Evolutionary conservation across 2,113 vertebrate species (phyloP), one percentile per base, ranked within the genome.

Genomic region (Catagonus wagneri): DNA sequence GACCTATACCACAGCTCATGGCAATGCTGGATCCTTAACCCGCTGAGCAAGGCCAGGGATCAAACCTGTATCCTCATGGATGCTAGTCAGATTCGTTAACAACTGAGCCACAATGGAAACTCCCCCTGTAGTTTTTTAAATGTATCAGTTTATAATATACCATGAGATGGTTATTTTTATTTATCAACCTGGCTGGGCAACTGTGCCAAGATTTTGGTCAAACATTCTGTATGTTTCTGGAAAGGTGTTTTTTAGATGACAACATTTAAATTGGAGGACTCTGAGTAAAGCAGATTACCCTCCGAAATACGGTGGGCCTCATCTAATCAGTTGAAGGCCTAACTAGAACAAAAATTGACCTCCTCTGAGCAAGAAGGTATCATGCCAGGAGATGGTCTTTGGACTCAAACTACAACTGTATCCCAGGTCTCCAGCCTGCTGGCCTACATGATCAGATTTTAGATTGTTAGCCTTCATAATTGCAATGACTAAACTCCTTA

Each of bases 221-320:
- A 44, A 79, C 44, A 71, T 44, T 93, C 75, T 87, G 60, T 76
- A 78, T 83, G 50, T 83, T 60, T 88, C 63, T 79, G n/a, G 76
- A 10, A 79, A 79, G 78, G 20, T 78, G 23, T 66, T 56, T 27
- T 54, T 39, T 63, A 19, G 13, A 68, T 61, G 44, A 76, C 52
- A 74, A 80, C 25, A 74, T 84, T 72, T 72, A 44, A 65, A 66
- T 23, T 44, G 65, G 17, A 68, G 29, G 10, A 66, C 69, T 83
- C 72, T 39, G 61, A 71, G 76, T 39, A 71, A 90, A 93, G 32
- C 34, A n/a, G 52, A 52, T 78, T 66, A 34, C 15, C 50, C 69
- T 79, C 32, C 22, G 39, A 10, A 54, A 32, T 4, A 34, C 16
- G 7, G 7, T 68, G 29, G 34, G 76, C 12, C 69, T 86, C 61